phyloP scores from a whole-genome alignment of 2,113 vertebrate species.

The Esox niger region DNA sequence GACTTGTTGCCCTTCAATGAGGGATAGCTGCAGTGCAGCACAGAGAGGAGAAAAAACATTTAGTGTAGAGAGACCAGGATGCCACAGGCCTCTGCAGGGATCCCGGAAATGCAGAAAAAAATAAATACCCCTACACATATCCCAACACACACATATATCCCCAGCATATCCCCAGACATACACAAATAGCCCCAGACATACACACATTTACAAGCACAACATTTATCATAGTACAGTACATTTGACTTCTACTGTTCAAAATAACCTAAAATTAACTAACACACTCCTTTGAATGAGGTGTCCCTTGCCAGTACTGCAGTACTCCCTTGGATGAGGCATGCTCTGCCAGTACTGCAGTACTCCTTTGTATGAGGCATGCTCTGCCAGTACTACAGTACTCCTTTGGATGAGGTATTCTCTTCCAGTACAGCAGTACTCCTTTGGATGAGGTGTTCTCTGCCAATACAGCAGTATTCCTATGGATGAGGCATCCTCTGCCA shows the following conservation, averaged over 20 bases:
- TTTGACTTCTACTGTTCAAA: too few relatives aligned
- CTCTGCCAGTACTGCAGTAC: too few relatives aligned
- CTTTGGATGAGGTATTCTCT: too few relatives aligned
- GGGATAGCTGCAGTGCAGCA: slow-evolving; percentile 64
- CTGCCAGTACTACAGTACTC: too few relatives aligned
- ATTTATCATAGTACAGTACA: background rate
- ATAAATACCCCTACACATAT: too few relatives aligned
- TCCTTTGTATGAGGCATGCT: too few relatives aligned
- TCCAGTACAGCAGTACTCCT: background rate
- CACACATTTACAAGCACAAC: slow-evolving; percentile 9
- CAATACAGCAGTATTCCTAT: background rate
- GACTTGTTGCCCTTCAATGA: slow-evolving; percentile 43
- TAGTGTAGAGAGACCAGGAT: slow-evolving; percentile 51
- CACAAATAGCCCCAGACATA: slow-evolving; percentile 21
- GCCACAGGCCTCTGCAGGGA: slow-evolving; percentile 33
- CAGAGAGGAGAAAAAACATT: slow-evolving; percentile 43
- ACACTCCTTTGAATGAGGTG: too few relatives aligned
- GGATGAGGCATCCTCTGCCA: slow-evolving; percentile 38
- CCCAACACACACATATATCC: slow-evolving; percentile 18
- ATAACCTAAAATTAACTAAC: too few relatives aligned
- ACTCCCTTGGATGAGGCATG: too few relatives aligned
- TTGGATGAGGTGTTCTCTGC: too few relatives aligned
- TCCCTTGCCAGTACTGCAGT: too few relatives aligned
- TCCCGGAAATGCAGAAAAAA: too few relatives aligned
- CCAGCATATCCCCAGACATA: slow-evolving; percentile 28